Conservation (phyloP, 2,888 invertebrate species). For the Venustoraphidia nigricollis region DNA sequence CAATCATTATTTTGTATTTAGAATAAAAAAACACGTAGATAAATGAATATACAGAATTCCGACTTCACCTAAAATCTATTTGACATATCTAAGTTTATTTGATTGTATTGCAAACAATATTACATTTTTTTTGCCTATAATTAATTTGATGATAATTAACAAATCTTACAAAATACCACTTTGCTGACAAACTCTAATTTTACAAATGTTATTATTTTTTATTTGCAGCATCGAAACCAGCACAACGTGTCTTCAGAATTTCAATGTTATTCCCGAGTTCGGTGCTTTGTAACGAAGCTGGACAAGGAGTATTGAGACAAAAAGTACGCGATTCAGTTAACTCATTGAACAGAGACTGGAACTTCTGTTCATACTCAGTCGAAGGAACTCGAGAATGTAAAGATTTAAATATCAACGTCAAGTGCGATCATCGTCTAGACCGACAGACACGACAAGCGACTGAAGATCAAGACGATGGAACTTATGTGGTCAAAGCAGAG, state of each 20-base stretch:
- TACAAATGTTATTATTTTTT: background rate
- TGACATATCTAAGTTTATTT: too few relatives aligned
- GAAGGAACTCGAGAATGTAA: conserved; percentile 83
- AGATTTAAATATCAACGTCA: conserved; percentile 78
- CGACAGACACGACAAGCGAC: conserved; percentile 49
- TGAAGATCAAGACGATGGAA: conserved; percentile 53
- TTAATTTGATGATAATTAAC: too few relatives aligned
- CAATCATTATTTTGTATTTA: background rate
- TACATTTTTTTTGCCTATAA: too few relatives aligned
- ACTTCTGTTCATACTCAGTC: conserved; percentile 83
- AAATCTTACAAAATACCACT: background rate
- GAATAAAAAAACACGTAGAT: background rate
- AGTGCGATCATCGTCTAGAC: conserved; percentile 66
- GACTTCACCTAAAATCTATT: too few relatives aligned
- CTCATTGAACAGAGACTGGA: conserved; percentile 87
- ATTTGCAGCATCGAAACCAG: conserved; percentile 61
- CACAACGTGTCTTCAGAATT: conserved; percentile 89
- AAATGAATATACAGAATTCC: background rate
- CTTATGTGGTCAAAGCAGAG: conserved; percentile 66
- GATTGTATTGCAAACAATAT: too few relatives aligned
- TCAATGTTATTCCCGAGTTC: conserved; percentile 91
- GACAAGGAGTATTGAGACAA: conserved; percentile 79
- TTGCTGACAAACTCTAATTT: background rate
- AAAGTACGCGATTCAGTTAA: conserved; percentile 81
- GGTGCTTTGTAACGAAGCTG: conserved; percentile 91